Base-by-base conservation (phyloP, 2,888 invertebrate species). In the Protonemura montana region DNA sequence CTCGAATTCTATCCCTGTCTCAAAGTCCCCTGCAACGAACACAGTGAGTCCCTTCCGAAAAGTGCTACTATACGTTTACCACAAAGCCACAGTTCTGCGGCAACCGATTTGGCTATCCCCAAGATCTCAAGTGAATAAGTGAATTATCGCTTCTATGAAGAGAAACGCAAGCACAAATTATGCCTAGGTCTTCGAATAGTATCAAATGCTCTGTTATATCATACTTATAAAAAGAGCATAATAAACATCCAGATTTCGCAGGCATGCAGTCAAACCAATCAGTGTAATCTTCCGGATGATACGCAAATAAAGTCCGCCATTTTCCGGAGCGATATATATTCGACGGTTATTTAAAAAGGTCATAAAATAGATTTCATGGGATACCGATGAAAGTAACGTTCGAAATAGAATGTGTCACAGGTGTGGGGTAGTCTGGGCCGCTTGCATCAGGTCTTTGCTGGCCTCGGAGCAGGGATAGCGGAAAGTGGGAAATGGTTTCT, bases 41-140 rank as follows among this genome's bases (percentile, higher is more conserved):
- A 35, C 5, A 35, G 3, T 6, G 35, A 35, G 10, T 10, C 59
- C 59, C 59, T 59, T 59, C 59, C 59, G 59, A 59, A 59, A 59
- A 59, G 59, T 59, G 59, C 59, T 59, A 59, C 59, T 59, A 13
- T 10, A 59, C 59, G 59, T 59, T 59, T 59, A 59, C 6, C 59
- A 59, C 59, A 59, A 59, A 59, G 59, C 59, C 59, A 59, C 59
- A 13, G 59, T 59, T 59, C 59, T 59, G 59, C 13, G 59, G 59
- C 59, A 2, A 59, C 16, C 59, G 16, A 59, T 10, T 59, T 59
- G 59, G 59, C 59, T 21, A 16, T 59, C 6, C 59, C 59, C 16
- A 59, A 59, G 59, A 59, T 59, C 59, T 59, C 59, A 21, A 59
- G 59, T 59, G 59, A 59, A 59, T 59, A 59, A 59, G 59, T 59